phyloP scores from a whole-genome alignment of 64 coral and sea anemone species.

The Actinia tenebrosa region DNA sequence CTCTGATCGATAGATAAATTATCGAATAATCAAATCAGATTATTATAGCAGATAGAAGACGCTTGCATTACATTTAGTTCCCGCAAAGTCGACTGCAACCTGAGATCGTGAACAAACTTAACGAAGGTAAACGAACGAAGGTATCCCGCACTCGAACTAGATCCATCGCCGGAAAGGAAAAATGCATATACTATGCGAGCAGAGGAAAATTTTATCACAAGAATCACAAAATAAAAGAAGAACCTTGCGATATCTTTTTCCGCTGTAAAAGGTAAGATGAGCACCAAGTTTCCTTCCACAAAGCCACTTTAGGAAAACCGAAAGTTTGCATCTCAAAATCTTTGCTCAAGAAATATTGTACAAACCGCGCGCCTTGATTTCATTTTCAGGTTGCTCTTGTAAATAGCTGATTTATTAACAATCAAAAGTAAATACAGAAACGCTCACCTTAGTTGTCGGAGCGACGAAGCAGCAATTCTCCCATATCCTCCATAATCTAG shows the following conservation, averaged over 20 bases:
- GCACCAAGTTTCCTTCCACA: too few relatives aligned
- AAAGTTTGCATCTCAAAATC: too few relatives aligned
- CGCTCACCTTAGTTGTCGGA: conserved; percentile 80
- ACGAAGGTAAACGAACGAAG: too few relatives aligned
- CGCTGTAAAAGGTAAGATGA: not conserved
- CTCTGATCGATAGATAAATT: not conserved
- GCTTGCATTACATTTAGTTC: not conserved
- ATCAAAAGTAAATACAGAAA: not conserved
- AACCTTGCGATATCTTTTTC: not conserved
- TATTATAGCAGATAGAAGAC: not conserved
- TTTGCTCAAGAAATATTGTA: not conserved
- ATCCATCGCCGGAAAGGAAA: not conserved
- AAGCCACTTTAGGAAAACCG: too few relatives aligned
- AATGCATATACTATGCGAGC: not conserved
- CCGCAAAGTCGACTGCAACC: not conserved
- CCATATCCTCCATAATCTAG: conserved; percentile 93
- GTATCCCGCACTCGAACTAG: not conserved
- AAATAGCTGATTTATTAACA: not conserved
- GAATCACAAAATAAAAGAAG: not conserved
- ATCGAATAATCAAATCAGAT: not conserved
- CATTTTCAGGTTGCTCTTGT: not conserved
- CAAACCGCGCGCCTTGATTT: not conserved
- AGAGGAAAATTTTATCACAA: not conserved
- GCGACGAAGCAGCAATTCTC: conserved; percentile 37
- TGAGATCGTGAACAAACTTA: not conserved